Base-by-base conservation (phyloP, 2,113 vertebrate species). In the Istiophorus platypterus region DNA sequence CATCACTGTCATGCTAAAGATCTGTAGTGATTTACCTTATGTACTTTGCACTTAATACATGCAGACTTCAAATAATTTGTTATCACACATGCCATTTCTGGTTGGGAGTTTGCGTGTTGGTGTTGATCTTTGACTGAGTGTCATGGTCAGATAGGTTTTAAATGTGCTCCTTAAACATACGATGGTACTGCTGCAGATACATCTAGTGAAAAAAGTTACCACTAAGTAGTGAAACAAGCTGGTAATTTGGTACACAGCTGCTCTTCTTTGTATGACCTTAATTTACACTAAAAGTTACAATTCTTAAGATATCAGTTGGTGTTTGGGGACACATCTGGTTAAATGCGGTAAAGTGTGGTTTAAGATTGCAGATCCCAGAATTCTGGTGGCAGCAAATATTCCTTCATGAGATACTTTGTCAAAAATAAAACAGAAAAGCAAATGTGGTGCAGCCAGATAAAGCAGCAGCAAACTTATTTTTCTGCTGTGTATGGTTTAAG, bases 61-160 rank as follows among this genome's bases (percentile, higher is more conserved):
- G n/a, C n/a, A n/a, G n/a, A n/a, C n/a, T n/a, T n/a, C 37, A 47
- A 56, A 65, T 27, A 72, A 45, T 61, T 31, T 56, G 34, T 56
- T 57, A 34, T 63, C 29, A 15, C 11, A 24, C 29, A 37, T 24
- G 34, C 51, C 26, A 31, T 67, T 27, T 17, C 31, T 34, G 61
- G 27, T 61, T 58, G 51, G 22, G 31, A 57, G 42, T 62, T 62
- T 69, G 45, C 18, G 56, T 51, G 42, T 52, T 15, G 26, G 51
- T 27, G 51, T 59, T 3, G 41, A 67, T 27, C n/a, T 13, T 47
- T 45, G n/a, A 14, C 24, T 8, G 52, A 24, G 52, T 24, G 52
- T 24, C 12, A 3, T 24, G 9, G 52, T 26, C n/a, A 26, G 1
- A n/a, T 26, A 51, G 49, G 22, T 22, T 51, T 22, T 22, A 8